Percentiles rank a stretch among this genome's conserved stretches.
These are phyloP conservation scores for Sterrhoptilus dennistouni DNA, from an alignment of 2,113 vertebrate genomes.

Conservation along the genomic window DNA sequence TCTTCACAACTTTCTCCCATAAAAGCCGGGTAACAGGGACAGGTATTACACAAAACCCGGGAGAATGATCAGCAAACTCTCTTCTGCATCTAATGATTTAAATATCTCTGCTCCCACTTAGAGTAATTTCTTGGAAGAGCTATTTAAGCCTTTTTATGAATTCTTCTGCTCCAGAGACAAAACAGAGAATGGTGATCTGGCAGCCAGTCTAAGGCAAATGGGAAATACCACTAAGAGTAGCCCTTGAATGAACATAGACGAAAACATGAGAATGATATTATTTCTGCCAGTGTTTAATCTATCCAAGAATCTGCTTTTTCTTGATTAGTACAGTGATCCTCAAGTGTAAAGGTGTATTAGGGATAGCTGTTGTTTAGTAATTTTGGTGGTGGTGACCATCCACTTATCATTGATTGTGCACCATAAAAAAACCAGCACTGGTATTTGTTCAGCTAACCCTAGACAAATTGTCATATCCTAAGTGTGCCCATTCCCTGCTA, in stretches of 20 bases:
- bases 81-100: not conserved
- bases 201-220: not conserved
- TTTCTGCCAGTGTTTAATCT: not conserved
- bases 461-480: not conserved
- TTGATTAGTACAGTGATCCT: not conserved
- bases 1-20: not conserved
- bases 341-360: too few relatives aligned
- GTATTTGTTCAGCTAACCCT: not conserved
- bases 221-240: not conserved
- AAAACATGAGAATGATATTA: not conserved
- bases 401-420: not conserved
- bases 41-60: not conserved
- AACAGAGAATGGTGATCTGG: not conserved
- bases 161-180: not conserved
- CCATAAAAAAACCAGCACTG: fast-evolving
- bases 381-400: not conserved
- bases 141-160: not conserved
- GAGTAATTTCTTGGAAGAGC: not conserved
- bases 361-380: not conserved
- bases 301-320: not conserved
- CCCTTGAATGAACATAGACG: not conserved
- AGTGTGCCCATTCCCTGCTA: too few relatives aligned
- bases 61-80: not conserved
- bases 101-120: not conserved
- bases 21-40: not conserved